Base-by-base conservation (phyloP, 2,888 invertebrate genomes). In the Icerya purchasi region DNA sequence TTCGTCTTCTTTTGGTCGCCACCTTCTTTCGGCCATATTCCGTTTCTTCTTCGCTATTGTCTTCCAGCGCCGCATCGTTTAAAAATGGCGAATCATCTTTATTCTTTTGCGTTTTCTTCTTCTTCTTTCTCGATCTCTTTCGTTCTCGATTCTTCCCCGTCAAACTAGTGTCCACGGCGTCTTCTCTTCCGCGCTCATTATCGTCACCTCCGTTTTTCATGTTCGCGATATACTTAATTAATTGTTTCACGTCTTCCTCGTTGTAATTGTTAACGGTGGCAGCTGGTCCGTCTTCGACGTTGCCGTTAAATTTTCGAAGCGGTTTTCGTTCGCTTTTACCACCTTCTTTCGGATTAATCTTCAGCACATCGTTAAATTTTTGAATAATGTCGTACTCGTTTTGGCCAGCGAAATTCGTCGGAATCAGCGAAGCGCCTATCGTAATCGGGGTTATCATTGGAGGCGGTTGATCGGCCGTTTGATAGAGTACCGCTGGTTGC, bases 221-320 rank as follows among this genome's bases (percentile, higher is more conserved):
- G 5, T 21, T 49, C 19, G 52, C 56, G 21, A 60, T 60, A 54
- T 60, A 60, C 36, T 56, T 25, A n/a, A 60, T 36, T 1, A 56
- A 53, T 55, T 60, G 52, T 36, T 57, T 53, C 19, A 51, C 56
- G 20, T 59, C 61, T 25, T 59, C 62, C 56, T 61, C 57, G 54
- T 61, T 64, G 49, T 59, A 64, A 52, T 65, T 66, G 54, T 62
- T 61, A 18, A 68, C 67, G 70, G 68, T 65, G 69, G 75, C 67
- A 54, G 68, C 62, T 63, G 75, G 76, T 64, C 71, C 71, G n/a
- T 72, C 67, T 24, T 22, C 69, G 64, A 60, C 69, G 70, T 10
- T 69, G 69, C 57, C 68, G 63, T 61, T 66, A n/a, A n/a, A n/a
- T n/a, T n/a, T n/a, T n/a, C n/a, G n/a, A n/a, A n/a, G n/a, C n/a